Evolutionary conservation across 37 sponge, comb jelly and placozoan genomes (phyloP).

Genomic region (Petrosia ficiformis): DNA sequence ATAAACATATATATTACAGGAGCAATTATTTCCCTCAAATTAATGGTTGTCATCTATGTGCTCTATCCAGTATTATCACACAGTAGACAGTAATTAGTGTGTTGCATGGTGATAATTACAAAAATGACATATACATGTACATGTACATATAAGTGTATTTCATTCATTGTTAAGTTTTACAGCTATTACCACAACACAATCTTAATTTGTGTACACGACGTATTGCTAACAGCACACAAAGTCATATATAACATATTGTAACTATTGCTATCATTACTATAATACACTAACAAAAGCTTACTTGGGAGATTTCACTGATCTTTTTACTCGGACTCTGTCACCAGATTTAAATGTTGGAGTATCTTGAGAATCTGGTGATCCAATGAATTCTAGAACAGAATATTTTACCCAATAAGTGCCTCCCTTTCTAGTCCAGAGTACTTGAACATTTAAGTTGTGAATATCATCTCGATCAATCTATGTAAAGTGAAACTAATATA

Average conservation of each 20-base stretch:
- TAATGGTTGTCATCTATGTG: too few species aligned
- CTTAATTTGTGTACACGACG: too few species aligned
- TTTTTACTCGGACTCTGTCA: conserved; percentile 74
- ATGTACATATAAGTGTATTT: too few species aligned
- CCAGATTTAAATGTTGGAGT: conserved; percentile 50
- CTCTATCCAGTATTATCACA: too few species aligned
- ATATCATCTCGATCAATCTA: conserved; percentile 87
- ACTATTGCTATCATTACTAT: neutral
- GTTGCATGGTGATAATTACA: too few species aligned
- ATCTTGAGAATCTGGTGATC: neutral
- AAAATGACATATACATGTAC: too few species aligned
- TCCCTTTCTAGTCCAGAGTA: conserved; percentile 74
- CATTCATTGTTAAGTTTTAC: too few species aligned
- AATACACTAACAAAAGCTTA: conserved; percentile 10
- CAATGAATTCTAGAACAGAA: conserved; percentile 57
- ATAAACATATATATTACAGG: too few species aligned
- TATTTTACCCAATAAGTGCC: conserved; percentile 85
- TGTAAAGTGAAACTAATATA: neutral
- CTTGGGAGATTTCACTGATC: conserved; percentile 65
- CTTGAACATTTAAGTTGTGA: conserved; percentile 84
- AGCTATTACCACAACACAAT: neutral
- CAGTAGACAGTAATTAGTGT: too few species aligned
- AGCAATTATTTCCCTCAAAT: too few species aligned
- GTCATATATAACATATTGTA: too few species aligned
- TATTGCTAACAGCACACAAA: too few species aligned